phyloP scores from a whole-genome alignment of 2,797 vertebrate genomes.

The Myioborus miniatus region DNA sequence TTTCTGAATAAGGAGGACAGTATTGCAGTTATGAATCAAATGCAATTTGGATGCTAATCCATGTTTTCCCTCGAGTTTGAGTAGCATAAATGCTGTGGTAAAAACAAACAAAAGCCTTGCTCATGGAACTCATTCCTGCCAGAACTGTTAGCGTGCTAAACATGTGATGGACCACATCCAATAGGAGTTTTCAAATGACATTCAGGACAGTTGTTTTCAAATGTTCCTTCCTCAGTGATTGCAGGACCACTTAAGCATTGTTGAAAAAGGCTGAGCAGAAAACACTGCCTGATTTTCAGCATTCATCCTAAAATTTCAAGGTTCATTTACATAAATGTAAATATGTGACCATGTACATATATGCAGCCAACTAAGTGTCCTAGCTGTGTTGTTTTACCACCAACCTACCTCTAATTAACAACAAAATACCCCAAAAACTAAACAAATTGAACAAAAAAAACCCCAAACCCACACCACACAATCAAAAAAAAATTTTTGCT shows the following conservation, averaged over 20 bases:
- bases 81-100: background rate
- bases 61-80: background rate
- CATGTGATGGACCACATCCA: background rate
- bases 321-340: background rate
- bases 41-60: background rate
- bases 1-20: background rate
- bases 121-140: background rate
- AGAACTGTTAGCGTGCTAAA: background rate
- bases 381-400: background rate
- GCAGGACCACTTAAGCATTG: background rate
- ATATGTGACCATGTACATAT: background rate
- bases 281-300: background rate
- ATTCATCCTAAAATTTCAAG: background rate
- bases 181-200: background rate
- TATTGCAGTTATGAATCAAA: background rate
- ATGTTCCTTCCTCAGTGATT: background rate
- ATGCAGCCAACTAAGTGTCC: background rate
- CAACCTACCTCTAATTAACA: background rate
- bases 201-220: background rate
- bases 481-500: background rate
- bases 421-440: background rate
- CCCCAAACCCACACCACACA: accelerated
- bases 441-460: background rate
- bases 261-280: background rate
- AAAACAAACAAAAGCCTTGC: background rate